phyloP scores from a whole-genome alignment of 2,797 vertebrate genomes.

The Aulostomus chinensis region DNA sequence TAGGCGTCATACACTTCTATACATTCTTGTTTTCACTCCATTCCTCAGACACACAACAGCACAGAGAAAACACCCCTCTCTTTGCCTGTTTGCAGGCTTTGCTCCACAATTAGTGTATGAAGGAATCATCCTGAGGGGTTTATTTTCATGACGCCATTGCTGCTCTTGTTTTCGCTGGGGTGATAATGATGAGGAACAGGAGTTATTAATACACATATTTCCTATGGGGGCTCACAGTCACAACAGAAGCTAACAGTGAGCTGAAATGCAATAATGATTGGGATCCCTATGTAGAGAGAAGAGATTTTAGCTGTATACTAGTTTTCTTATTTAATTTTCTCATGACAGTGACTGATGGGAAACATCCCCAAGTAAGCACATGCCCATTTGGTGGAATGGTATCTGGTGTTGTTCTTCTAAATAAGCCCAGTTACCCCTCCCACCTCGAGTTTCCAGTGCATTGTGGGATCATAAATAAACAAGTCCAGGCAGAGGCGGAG shows the following conservation, averaged over 20 bases:
- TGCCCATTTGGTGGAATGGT: conserved; percentile 65
- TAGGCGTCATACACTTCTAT: no score
- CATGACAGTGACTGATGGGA: conserved; percentile 53
- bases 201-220: conserved; percentile 70
- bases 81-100: conserved; percentile 46
- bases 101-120: conserved; percentile 54
- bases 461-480: conserved; percentile 70
- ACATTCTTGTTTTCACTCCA: conserved; percentile 13
- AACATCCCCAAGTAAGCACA: conserved; percentile 63
- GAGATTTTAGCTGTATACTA: no score
- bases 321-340: no score
- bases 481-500: conserved; percentile 58
- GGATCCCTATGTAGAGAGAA: no score
- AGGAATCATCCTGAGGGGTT: conserved; percentile 51
- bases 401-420: conserved; percentile 63
- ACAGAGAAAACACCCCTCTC: conserved; percentile 16
- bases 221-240: conserved; percentile 54
- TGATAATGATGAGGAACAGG: conserved; percentile 60
- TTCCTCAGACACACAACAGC: conserved; percentile 12
- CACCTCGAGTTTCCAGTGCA: conserved; percentile 53
- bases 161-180: conserved; percentile 52
- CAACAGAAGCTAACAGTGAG: conserved; percentile 49
- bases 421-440: conserved; percentile 24
- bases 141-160: conserved; percentile 43
- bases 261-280: no score